Percentiles rank a stretch among this genome's conserved stretches.
Conservation (phyloP, 2,888 invertebrate species). For the Agriopis marginaria region DNA sequence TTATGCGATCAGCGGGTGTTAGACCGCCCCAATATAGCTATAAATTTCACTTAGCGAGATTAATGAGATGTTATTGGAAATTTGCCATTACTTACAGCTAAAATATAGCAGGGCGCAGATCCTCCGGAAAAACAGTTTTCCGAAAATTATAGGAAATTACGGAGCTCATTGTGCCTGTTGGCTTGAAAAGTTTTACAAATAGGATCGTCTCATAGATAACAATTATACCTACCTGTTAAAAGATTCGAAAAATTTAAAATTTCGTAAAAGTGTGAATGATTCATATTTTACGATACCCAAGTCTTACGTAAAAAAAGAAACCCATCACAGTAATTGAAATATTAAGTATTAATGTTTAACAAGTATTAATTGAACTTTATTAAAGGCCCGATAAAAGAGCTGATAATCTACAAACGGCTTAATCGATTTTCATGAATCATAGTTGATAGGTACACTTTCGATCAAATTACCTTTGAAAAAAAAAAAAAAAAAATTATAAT, state of each 20-base stretch:
- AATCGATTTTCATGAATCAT: too few species aligned
- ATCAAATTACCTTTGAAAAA: too few species aligned
- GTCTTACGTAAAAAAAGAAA: too few species aligned
- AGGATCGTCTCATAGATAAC: neutral
- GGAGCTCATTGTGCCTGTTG: constrained; percentile 13
- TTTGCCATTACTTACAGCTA: constrained; percentile 70
- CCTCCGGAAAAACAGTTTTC: constrained; percentile 45
- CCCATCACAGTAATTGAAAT: too few species aligned
- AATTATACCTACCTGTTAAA: neutral
- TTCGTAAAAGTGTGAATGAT: neutral
- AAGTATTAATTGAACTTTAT: too few species aligned
- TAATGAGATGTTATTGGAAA: constrained; percentile 82
- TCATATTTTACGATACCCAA: too few species aligned
- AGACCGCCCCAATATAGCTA: constrained; percentile 80
- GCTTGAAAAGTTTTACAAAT: constrained; percentile 11
- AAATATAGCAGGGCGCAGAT: constrained; percentile 52
- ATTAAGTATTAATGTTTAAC: too few species aligned
- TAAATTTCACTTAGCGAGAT: constrained; percentile 84
- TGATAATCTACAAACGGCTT: too few species aligned
- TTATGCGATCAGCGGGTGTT: constrained; percentile 71
- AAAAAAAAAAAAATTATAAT: too few species aligned
- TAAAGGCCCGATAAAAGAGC: too few species aligned
- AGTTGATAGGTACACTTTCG: too few species aligned
- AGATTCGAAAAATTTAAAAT: neutral
- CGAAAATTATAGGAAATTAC: constrained; percentile 35